phyloP scores from a whole-genome alignment of 2,797 vertebrate genomes.

The Parambassis ranga region DNA sequence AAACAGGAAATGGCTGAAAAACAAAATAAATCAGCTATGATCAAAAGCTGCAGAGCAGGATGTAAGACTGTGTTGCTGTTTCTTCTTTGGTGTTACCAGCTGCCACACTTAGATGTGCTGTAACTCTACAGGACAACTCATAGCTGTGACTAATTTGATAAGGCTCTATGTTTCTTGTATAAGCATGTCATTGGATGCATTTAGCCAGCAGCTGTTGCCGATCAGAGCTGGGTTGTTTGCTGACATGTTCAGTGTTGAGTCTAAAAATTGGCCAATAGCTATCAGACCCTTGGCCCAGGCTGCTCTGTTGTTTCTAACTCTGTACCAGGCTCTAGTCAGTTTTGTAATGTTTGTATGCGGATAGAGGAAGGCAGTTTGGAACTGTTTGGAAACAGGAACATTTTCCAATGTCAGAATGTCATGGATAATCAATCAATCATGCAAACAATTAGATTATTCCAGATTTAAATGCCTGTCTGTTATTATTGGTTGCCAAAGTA shows the following conservation, averaged over 20 bases:
- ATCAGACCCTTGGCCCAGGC: constrained; percentile 17
- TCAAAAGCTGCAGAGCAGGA: no score
- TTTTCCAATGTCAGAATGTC: no score
- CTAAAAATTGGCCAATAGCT: constrained; percentile 25
- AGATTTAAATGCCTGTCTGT: no score
- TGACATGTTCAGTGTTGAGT: constrained; percentile 25
- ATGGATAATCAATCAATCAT: no score
- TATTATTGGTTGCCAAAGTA: no score
- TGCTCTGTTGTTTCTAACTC: neutral
- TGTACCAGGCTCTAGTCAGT: neutral
- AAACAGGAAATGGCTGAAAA: no score
- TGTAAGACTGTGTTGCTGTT: constrained; percentile 17
- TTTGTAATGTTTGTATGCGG: neutral
- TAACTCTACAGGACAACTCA: constrained; percentile 12
- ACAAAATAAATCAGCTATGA: no score
- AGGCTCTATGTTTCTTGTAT: constrained; percentile 9
- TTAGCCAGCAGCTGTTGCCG: constrained; percentile 54
- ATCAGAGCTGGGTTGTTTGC: constrained; percentile 48
- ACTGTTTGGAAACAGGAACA: no score
- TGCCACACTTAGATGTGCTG: constrained; percentile 1
- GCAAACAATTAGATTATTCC: no score
- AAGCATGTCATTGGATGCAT: constrained; percentile 18
- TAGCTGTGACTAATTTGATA: constrained; percentile 30
- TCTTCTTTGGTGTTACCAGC: constrained; percentile 10
- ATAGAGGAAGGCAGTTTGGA: no score